Percentiles rank a stretch among this genome's conserved stretches.
Conservation (phyloP, 2,888 invertebrate species). For the Rhaphigaster nebulosa region DNA sequence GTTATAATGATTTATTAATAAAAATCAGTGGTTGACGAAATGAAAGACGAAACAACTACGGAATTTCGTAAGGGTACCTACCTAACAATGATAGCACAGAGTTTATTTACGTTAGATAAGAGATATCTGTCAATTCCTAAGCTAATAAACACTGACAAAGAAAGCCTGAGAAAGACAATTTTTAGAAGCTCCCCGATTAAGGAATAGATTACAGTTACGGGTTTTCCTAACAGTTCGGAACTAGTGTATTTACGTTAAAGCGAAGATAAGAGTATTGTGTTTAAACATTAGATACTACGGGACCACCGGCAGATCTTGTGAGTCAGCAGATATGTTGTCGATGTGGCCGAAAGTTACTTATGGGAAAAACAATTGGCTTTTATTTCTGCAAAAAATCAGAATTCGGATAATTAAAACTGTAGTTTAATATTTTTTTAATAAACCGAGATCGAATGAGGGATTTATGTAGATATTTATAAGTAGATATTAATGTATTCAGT, state of each 20-base stretch:
- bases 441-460: too few relatives aligned
- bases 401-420: too few relatives aligned
- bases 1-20: neutral
- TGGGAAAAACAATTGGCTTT: neutral
- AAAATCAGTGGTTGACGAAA: neutral
- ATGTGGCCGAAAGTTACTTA: neutral
- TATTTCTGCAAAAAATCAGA: neutral
- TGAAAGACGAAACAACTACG: neutral
- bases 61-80: neutral
- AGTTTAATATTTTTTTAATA: too few relatives aligned
- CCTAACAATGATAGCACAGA: neutral
- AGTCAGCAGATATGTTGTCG: neutral
- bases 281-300: neutral
- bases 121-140: neutral
- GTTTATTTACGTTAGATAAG: neutral
- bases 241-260: neutral
- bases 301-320: neutral
- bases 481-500: too few relatives aligned
- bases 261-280: neutral
- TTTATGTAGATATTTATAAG: too few relatives aligned
- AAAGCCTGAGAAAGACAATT: slow-evolving; percentile 17
- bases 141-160: neutral
- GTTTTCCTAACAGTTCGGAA: neutral
- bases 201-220: neutral
- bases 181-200: neutral